Conservation (phyloP, 2,113 vertebrate species). For the Periophthalmus modestus region DNA sequence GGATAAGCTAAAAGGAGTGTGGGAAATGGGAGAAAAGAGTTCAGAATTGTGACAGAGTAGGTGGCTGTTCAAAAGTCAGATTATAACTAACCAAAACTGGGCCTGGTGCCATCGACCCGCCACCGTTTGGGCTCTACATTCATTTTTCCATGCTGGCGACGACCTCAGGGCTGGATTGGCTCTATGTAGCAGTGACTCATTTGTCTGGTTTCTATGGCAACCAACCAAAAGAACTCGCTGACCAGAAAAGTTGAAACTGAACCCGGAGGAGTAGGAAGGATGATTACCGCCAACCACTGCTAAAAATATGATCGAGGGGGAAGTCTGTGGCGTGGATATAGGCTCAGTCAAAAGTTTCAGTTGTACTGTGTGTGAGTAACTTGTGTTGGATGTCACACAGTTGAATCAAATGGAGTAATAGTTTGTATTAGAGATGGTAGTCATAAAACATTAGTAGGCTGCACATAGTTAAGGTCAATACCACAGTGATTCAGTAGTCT, state of each 20-base stretch:
- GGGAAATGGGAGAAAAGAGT: constrained; percentile 23
- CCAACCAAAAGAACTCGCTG: constrained; percentile 45
- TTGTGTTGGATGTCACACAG: not conserved
- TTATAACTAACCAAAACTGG: constrained; percentile 52
- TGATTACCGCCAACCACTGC: constrained; percentile 26
- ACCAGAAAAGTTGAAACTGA: constrained; percentile 34
- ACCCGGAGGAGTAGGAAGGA: constrained; percentile 48
- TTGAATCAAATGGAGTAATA: not conserved
- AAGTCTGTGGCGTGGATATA: constrained; percentile 12
- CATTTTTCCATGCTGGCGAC: constrained; percentile 49
- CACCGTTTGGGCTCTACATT: constrained; percentile 31
- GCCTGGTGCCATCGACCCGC: constrained; percentile 39
- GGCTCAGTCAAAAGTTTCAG: not conserved
- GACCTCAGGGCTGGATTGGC: constrained; percentile 38
- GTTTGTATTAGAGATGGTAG: not conserved
- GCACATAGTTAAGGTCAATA: not conserved
- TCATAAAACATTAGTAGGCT: not conserved
- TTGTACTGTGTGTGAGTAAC: not conserved
- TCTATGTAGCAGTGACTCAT: constrained; percentile 58
- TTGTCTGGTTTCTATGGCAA: constrained; percentile 67
- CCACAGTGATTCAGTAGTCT: too few species aligned
- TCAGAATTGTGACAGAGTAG: constrained; percentile 11
- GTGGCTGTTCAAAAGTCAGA: constrained; percentile 13
- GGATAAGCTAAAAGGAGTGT: constrained; percentile 25
- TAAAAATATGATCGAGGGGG: constrained; percentile 49